A percentile compares a stretch with the other conserved stretches of the same genome.
These are phyloP conservation scores for Tonatia bakeri DNA, from an alignment of 2,113 vertebrate genomes.

Conservation along the genomic window DNA sequence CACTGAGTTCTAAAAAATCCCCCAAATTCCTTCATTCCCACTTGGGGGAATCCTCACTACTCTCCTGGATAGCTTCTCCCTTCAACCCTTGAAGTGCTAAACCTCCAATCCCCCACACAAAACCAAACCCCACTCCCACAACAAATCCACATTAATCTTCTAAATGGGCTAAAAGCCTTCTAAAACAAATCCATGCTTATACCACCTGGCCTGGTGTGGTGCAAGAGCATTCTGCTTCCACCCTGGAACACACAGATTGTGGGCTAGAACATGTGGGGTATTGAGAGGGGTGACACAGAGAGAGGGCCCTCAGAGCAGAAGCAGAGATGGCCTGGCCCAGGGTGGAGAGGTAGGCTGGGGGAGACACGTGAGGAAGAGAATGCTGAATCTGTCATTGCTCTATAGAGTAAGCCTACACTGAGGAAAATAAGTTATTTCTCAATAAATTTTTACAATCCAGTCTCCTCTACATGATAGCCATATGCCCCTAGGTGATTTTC, in stretches of 20 bases:
- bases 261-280: neutral
- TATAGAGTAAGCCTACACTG: neutral
- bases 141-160: neutral
- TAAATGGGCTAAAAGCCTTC: neutral
- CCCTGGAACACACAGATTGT: neutral
- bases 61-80: neutral
- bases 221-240: neutral
- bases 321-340: neutral
- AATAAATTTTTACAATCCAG: neutral
- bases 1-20: neutral
- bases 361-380: neutral
- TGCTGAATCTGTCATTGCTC: neutral
- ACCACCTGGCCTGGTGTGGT: neutral
- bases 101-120: neutral
- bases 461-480: neutral
- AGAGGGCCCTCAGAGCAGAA: neutral
- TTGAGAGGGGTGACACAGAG: neutral
- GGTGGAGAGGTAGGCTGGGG: fast-evolving
- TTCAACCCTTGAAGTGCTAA: neutral
- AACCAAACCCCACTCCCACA: neutral
- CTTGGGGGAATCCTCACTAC: neutral
- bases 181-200: neutral
- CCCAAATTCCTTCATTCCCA: neutral
- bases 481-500: neutral
- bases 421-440: neutral